phyloP scores from a whole-genome alignment of 2,888 invertebrate species.

The Elaeidobius kamerunicus region DNA sequence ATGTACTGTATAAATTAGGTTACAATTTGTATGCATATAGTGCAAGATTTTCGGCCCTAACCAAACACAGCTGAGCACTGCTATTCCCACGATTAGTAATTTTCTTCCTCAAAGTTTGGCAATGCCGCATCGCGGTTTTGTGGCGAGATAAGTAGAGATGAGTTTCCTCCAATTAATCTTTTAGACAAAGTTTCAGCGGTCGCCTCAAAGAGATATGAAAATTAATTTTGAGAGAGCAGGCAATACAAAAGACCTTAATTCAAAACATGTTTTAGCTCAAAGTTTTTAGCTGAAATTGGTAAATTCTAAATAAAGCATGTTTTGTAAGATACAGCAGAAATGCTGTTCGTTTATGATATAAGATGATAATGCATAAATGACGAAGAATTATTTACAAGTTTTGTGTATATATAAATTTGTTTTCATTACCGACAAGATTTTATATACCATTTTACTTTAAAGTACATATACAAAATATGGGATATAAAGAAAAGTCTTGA shows the following conservation, averaged over 20 bases:
- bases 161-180: conserved; percentile 41
- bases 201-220: conserved; percentile 42
- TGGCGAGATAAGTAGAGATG: conserved; percentile 36
- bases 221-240: conserved; percentile 38
- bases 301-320: conserved; percentile 16
- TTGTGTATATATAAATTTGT: no score
- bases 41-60: conserved; percentile 1
- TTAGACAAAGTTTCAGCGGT: conserved; percentile 37
- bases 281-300: conserved; percentile 15
- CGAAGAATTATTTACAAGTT: no score
- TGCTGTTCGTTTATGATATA: background rate
- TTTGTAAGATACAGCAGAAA: conserved; percentile 10
- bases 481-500: no score
- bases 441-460: no score
- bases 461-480: no score
- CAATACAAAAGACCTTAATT: conserved; percentile 20
- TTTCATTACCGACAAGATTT: no score
- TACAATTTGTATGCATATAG: background rate
- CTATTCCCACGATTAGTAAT: conserved; percentile 5
- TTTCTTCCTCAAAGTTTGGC: conserved; percentile 11
- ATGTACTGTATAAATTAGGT: background rate
- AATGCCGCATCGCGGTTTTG: conserved; percentile 24
- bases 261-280: conserved; percentile 19
- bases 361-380: no score
- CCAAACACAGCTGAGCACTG: conserved; percentile 2